These are phyloP conservation scores for Cisticola juncidis DNA, from an alignment of 2,113 vertebrate species.

Conservation along the genomic window DNA sequence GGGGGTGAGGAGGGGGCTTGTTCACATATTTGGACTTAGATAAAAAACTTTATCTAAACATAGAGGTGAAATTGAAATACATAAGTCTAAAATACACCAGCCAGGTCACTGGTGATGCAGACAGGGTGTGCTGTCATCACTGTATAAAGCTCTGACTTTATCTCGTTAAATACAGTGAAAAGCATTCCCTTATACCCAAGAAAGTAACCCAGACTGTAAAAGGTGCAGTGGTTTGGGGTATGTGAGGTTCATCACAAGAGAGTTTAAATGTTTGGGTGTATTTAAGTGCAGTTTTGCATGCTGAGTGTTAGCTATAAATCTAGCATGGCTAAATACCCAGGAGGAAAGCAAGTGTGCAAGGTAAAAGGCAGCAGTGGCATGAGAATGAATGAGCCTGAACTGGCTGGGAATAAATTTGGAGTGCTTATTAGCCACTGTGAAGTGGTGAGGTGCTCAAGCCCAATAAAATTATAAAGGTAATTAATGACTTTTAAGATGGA, in stretches of 20 bases:
- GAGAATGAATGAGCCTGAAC: background rate
- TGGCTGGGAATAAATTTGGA: background rate
- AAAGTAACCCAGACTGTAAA: background rate
- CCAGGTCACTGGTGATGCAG: background rate
- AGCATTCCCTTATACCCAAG: background rate
- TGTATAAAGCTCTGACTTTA: background rate
- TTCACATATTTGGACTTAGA: background rate
- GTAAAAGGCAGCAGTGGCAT: background rate
- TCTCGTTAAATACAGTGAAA: background rate
- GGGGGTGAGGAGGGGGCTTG: no score
- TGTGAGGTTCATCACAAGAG: background rate
- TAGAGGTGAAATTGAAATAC: background rate
- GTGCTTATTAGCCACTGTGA: background rate
- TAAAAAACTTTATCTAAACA: background rate
- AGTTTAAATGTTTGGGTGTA: background rate
- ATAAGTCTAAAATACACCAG: background rate
- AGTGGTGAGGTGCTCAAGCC: background rate
- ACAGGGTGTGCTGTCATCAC: background rate
- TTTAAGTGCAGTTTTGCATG: background rate
- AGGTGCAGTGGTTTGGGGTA: background rate
- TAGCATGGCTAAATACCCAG: background rate
- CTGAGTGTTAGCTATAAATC: background rate
- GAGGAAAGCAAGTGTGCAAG: background rate
- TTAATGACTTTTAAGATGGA: background rate
- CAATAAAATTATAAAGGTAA: background rate